These are phyloP conservation scores for Nothura maculosa DNA, from an alignment of 2,797 vertebrate species.

Conservation along the genomic window DNA sequence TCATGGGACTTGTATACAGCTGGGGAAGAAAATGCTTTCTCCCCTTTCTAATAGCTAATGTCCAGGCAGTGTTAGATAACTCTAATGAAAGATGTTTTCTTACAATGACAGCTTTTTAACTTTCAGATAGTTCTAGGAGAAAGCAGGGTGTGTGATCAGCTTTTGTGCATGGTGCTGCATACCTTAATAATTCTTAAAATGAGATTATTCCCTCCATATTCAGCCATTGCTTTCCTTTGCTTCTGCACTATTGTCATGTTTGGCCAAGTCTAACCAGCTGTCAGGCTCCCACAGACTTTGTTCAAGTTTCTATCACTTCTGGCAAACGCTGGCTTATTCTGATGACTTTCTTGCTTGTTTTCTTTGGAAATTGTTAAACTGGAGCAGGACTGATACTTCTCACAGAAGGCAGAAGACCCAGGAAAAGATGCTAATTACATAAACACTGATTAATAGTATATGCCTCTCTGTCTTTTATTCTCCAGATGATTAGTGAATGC, in stretches of 20 bases:
- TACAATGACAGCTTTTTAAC: neutral
- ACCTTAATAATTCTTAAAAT: neutral
- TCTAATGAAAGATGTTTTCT: slow-evolving; percentile 13
- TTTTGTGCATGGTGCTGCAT: neutral
- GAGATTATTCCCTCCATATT: neutral
- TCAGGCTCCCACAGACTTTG: neutral
- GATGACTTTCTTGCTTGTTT: neutral
- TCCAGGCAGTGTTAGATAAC: neutral
- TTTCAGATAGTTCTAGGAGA: neutral
- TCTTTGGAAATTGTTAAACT: neutral
- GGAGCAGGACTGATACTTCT: neutral
- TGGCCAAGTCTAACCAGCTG: neutral
- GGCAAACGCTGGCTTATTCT: neutral
- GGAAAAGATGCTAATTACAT: neutral
- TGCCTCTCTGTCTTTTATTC: neutral
- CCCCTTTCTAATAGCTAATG: neutral
- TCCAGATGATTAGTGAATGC: neutral
- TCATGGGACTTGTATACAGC: slow-evolving; percentile 42
- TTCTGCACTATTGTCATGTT: neutral
- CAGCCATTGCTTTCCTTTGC: neutral
- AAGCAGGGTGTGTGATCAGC: neutral
- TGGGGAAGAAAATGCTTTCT: slow-evolving; percentile 9
- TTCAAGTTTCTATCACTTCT: neutral
- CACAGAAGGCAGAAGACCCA: neutral
- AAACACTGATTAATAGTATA: neutral